Conservation (phyloP, 2,113 vertebrate species). For the Chamaetylas fuelleborni region DNA sequence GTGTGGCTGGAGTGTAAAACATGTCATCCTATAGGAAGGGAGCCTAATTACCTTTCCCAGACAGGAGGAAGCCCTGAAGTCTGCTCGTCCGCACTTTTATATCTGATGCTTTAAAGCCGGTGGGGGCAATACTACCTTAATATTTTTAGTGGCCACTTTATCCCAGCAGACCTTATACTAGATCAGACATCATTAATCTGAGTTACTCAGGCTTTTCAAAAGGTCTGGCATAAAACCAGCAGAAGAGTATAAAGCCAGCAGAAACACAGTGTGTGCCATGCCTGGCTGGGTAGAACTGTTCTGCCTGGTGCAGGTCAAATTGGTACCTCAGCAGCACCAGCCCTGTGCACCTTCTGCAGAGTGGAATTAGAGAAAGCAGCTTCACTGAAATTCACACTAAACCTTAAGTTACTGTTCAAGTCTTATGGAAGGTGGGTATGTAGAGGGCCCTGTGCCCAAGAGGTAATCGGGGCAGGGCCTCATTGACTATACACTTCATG, state of each 20-base stretch:
- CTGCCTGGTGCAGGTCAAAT: not conserved
- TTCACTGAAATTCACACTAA: not conserved
- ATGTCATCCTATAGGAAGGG: not conserved
- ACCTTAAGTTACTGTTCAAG: not conserved
- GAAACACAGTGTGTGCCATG: fast-evolving
- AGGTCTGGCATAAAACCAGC: not conserved
- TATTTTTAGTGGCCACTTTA: not conserved
- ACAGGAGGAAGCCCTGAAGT: not conserved
- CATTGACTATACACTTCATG: not conserved
- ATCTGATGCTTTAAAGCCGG: not conserved
- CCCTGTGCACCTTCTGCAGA: fast-evolving
- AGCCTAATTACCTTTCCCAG: not conserved
- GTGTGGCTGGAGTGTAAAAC: not conserved
- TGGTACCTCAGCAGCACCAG: not conserved
- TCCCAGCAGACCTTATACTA: not conserved
- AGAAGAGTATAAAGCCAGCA: not conserved
- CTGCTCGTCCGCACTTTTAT: not conserved
- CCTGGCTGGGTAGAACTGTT: not conserved
- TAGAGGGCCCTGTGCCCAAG: fast-evolving
- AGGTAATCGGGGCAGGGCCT: fast-evolving
- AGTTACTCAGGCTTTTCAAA: not conserved
- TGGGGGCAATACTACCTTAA: not conserved
- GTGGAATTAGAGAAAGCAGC: not conserved
- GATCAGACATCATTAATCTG: not conserved
- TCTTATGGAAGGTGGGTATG: not conserved